These are phyloP conservation scores for Psammodynastes pulverulentus DNA, from an alignment of 2,113 vertebrate genomes.

Conservation along the genomic window DNA sequence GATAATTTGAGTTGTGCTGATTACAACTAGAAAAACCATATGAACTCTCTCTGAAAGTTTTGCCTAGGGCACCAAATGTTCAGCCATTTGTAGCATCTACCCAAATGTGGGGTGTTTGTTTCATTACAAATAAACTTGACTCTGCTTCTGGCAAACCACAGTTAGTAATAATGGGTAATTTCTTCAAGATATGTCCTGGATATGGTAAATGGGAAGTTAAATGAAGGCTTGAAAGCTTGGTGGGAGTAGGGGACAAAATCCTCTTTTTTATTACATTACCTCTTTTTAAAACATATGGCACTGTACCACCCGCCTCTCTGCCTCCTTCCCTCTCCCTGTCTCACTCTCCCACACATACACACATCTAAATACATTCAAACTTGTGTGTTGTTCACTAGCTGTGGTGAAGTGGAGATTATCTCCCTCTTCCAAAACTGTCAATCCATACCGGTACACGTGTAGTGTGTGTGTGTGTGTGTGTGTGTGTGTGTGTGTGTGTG, in stretches of 20 bases:
- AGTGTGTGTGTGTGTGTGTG: not conserved
- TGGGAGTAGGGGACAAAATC: slow-evolving; percentile 41
- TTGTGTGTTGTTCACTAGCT: not conserved
- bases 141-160: slow-evolving; percentile 63
- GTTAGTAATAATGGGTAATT: slow-evolving; percentile 54
- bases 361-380: not conserved
- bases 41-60: slow-evolving; percentile 64
- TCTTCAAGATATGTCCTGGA: slow-evolving; percentile 61
- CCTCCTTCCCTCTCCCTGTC: too few relatives aligned
- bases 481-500: too few relatives aligned
- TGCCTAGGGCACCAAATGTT: slow-evolving; percentile 64
- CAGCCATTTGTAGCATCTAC: slow-evolving; percentile 65
- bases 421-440: not conserved
- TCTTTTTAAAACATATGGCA: slow-evolving; percentile 14
- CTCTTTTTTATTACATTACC: slow-evolving; percentile 48
- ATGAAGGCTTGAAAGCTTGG: slow-evolving; percentile 35
- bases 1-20: slow-evolving; percentile 69
- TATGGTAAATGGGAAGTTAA: slow-evolving; percentile 58
- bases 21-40: slow-evolving; percentile 68
- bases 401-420: not conserved
- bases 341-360: too few relatives aligned
- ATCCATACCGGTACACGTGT: not conserved
- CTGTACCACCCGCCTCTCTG: not conserved
- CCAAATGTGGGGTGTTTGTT: slow-evolving; percentile 59
- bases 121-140: slow-evolving; percentile 64